Base-by-base conservation (phyloP, 1,140 invertebrate genomes). In the Atta colombica region DNA sequence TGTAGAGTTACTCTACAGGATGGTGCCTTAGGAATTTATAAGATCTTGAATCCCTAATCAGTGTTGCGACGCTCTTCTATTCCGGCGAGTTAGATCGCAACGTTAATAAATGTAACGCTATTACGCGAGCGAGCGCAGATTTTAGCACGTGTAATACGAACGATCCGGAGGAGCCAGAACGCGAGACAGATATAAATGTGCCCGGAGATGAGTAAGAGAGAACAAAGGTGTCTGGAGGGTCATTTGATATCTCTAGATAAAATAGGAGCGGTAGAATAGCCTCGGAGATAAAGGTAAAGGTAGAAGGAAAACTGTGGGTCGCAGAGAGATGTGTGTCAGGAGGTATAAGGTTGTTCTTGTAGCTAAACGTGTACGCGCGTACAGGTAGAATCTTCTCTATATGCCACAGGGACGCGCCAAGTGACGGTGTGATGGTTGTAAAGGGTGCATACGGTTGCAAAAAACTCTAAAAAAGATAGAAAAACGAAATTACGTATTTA, bases 171-270 rank as follows among this genome's bases (percentile, higher is more conserved):
- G 87, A 91, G 68, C 25, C 61, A 85, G 89, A 91, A 90, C 72
- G 87, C 77, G 75, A 87, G 92, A 93, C 92, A 91, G 91, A 92
- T 94, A 94, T 90, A 94, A 93, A 93, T 93, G 93, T 90, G 88
- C 25, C 74, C 28, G 71, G 90, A 90, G 88, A 91, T 90, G 90
- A 93, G 91, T 86, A 90, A 92, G 85, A 91, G 89, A 88, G 90
- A 93, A 92, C 81, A 87, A 89, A 90, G 89, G 90, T 91, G 91
- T 91, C 93, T 92, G 55, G 92, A 89, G 93, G 90, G 90, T 94
- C 92, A 93, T 95, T 94, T 94, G 92, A 94, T 92, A 92, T 92
- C 88, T 89, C 87, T 74, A 72, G 84, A 90, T 86, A 90, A 88
- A 88, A 87, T 91, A 89, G 72, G 74, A 82, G 39, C 72, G 72